These are phyloP conservation scores for Aphidius colemani DNA, from an alignment of 2,888 invertebrate genomes.

Conservation along the genomic window DNA sequence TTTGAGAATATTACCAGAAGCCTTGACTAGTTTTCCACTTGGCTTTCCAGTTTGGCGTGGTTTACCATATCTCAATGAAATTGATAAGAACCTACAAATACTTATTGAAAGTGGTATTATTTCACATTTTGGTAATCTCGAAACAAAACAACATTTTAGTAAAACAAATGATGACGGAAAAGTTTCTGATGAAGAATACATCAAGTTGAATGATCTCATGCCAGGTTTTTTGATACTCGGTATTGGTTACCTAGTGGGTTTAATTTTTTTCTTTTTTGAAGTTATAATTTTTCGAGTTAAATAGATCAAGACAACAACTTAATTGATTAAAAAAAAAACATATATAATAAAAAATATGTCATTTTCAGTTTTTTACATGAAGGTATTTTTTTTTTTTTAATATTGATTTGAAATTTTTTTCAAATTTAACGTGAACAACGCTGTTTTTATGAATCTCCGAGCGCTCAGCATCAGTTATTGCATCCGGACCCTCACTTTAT, in stretches of 20 bases:
- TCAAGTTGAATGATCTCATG: conserved; percentile 30
- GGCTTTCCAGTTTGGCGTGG: conserved; percentile 46
- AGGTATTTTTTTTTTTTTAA: too few relatives aligned
- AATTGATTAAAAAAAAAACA: too few relatives aligned
- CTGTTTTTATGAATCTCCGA: too few relatives aligned
- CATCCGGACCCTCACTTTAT: too few relatives aligned
- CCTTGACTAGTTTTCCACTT: conserved; percentile 43
- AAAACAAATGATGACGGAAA: conserved; percentile 7
- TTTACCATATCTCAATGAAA: conserved; percentile 40
- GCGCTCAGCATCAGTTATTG: too few relatives aligned
- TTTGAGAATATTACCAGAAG: conserved; percentile 42
- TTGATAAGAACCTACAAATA: conserved; percentile 39
- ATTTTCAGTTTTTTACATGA: too few relatives aligned
- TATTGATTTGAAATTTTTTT: too few relatives aligned
- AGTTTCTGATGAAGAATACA: conserved; percentile 29
- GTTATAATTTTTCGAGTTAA: conserved; percentile 18
- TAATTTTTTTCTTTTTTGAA: conserved; percentile 37
- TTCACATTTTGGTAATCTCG: conserved; percentile 31
- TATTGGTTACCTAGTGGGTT: conserved; percentile 38
- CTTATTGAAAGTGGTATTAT: conserved; percentile 43
- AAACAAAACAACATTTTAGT: background rate
- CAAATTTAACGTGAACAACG: too few relatives aligned
- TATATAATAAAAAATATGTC: too few relatives aligned
- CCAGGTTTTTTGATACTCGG: conserved; percentile 43
- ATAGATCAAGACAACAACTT: too few relatives aligned